Evolutionary conservation across 2,797 vertebrate species (phyloP), one percentile per base, ranked within the genome.

Genomic region (Cuniculus paca): DNA sequence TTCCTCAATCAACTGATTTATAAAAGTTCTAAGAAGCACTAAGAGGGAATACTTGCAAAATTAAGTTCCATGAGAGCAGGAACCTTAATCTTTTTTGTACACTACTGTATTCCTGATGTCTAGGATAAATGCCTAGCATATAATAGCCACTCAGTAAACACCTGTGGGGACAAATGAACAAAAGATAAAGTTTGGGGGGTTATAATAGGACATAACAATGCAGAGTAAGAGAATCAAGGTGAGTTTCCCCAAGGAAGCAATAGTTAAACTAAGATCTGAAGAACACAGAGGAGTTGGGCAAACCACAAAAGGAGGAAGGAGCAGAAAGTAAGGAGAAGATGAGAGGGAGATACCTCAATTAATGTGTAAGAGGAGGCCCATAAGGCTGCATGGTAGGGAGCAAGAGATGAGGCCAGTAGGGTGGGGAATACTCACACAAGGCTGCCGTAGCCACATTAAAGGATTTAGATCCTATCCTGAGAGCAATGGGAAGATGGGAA

Each of bases 181-280:
- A 22, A 81, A 90, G 95, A 39, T 42, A 52, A 91, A 79, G 24
- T 74, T 72, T 83, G 61, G 31, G 36, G 34, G 20, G 24, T 34
- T 60, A 12, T n/a, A 60, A 48, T 17, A 19, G 19, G 75, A 89
- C 26, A 22, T 77, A 87, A 82, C 34, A 72, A 58, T 3, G 6
- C 34, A 13, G 34, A 17, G 2, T 70, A 3, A 2, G 2, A 72
- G 52, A 56, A 28, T 82, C 6, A 34, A 45, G 60, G 45, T 58
- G 60, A 45, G 19, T 80, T 97, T 94, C 39, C 74, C 78, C 34
- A 58, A 84, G 39, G 48, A 88, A 77, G 75, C 65, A 72, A 91
- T 16, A 54, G 77, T 81, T 82, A 81, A 85, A 28, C n/a, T 88
- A 68, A 86, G 17, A 50, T 75, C 28, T 86, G 34, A 92, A 79